Evolutionary conservation across 2,113 vertebrate species (phyloP), one percentile per base, ranked within the genome.

Genomic region (Colinus virginianus): DNA sequence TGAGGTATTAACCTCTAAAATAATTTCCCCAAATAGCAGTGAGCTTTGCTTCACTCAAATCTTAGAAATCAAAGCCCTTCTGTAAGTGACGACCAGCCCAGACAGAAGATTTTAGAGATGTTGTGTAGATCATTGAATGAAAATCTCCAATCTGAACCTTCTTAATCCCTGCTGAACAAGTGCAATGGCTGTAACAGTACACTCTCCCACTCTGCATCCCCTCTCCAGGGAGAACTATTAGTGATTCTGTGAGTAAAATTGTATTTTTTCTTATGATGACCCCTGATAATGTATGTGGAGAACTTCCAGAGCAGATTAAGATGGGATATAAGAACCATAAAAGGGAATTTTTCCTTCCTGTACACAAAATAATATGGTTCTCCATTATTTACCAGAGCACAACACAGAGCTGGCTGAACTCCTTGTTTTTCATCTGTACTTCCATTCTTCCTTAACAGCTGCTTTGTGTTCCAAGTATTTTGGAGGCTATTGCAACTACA

Each of bases 281-380:
- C 42, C 43, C 64, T 28, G 23, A 12, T 18, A 56, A 83, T 2
- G 9, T 30, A 18, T 56, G 34, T 17, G 36, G 23, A 0, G 1
- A 76, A 10, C 1, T 2, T 45, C n/a, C 13, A 34, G 48, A 49
- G 13, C 8, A 7, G 9, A 30, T 23, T n/a, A 32, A 58, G 22
- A 38, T 2, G 8, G 12, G 13, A 38, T 34, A 12, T 9, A 56
- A 28, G 17, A 48, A 4, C 4, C 1, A 49, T 7, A 38, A 49
- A 74, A 72, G 4, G 19, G 26, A 68, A 63, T 9, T 4, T 58
- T 82, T 59, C 13, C 21, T 4, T 63, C 25, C 45, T 53, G 49
- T 21, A 42, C 45, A 84, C 11, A 43, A 20, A 59, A 70, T 3
- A 59, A 55, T 36, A 8, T 1, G 8, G 22, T 78, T 71, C n/a